These are phyloP conservation scores for Cyclophora albipunctata DNA, from an alignment of 2,888 invertebrate genomes.

Conservation along the genomic window DNA sequence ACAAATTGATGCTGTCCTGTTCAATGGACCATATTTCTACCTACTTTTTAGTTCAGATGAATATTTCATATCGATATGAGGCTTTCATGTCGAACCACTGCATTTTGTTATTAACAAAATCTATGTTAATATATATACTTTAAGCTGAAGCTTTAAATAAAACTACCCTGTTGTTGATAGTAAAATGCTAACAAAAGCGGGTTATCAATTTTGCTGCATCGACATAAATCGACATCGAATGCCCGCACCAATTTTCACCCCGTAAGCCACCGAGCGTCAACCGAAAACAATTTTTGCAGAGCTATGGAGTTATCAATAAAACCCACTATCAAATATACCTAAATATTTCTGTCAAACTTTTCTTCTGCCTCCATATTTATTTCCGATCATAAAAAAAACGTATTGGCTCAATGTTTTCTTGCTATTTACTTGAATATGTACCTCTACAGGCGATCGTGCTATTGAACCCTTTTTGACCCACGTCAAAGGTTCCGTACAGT, in stretches of 20 bases:
- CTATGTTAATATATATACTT: too few relatives aligned
- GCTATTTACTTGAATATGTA: slow-evolving; percentile 41
- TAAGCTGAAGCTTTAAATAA: background rate
- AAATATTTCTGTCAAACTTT: slow-evolving; percentile 28
- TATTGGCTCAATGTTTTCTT: slow-evolving; percentile 38
- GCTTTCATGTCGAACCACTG: too few relatives aligned
- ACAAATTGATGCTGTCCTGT: too few relatives aligned
- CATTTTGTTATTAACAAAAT: too few relatives aligned
- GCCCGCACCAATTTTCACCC: slow-evolving; percentile 11
- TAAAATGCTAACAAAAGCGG: slow-evolving; percentile 7
- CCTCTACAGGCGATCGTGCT: slow-evolving; percentile 33
- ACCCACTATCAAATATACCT: slow-evolving; percentile 20
- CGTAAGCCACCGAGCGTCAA: slow-evolving; percentile 10
- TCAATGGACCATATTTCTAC: too few relatives aligned
- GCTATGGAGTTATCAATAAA: slow-evolving; percentile 27
- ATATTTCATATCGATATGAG: too few relatives aligned
- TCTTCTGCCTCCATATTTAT: slow-evolving; percentile 29
- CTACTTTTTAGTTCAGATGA: too few relatives aligned
- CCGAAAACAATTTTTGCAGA: slow-evolving; percentile 14
- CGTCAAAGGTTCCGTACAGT: slow-evolving; percentile 47
- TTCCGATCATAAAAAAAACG: slow-evolving; percentile 37
- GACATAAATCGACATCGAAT: slow-evolving; percentile 19
- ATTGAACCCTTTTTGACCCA: slow-evolving; percentile 57
- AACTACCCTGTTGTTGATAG: background rate
- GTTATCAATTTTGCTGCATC: slow-evolving; percentile 12